Conservation (phyloP, 2,113 vertebrate genomes). For the Melanotaenia duboulayi region DNA sequence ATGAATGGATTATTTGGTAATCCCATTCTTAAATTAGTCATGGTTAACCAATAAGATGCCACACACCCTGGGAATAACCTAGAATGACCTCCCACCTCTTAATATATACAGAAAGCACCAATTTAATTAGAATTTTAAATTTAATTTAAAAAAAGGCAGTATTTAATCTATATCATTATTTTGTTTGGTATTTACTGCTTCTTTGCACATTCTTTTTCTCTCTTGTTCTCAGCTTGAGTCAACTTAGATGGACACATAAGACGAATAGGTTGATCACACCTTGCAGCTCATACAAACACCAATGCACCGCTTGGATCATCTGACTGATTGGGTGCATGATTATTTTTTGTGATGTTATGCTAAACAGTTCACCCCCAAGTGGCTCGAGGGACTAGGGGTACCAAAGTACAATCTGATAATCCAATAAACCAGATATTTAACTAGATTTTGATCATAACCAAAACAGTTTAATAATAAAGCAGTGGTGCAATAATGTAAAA, state of each 20-base stretch:
- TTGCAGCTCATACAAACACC: constrained; percentile 81
- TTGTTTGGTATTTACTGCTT: constrained; percentile 95
- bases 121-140: constrained; percentile 99
- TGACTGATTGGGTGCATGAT: constrained; percentile 90
- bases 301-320: constrained; percentile 71
- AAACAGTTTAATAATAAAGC: background rate
- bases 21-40: constrained; percentile 6
- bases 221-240: constrained; percentile 87
- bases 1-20: background rate
- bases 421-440: background rate
- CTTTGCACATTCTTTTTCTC: constrained; percentile 80
- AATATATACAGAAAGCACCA: constrained; percentile 84
- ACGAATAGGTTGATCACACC: constrained; percentile 89
- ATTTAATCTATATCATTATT: constrained; percentile 92
- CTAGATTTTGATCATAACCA: constrained; percentile 37
- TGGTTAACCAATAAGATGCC: constrained; percentile 17
- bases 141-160: constrained; percentile 89
- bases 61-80: constrained; percentile 20
- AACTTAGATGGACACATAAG: constrained; percentile 84
- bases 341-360: constrained; percentile 92
- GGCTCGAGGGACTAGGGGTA: no score
- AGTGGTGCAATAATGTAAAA: background rate
- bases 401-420: background rate
- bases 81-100: constrained; percentile 2
- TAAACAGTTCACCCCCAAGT: constrained; percentile 74